These are phyloP conservation scores for Sinocyclocheilus anophthalmus DNA, from an alignment of 2,113 vertebrate species.

Conservation along the genomic window DNA sequence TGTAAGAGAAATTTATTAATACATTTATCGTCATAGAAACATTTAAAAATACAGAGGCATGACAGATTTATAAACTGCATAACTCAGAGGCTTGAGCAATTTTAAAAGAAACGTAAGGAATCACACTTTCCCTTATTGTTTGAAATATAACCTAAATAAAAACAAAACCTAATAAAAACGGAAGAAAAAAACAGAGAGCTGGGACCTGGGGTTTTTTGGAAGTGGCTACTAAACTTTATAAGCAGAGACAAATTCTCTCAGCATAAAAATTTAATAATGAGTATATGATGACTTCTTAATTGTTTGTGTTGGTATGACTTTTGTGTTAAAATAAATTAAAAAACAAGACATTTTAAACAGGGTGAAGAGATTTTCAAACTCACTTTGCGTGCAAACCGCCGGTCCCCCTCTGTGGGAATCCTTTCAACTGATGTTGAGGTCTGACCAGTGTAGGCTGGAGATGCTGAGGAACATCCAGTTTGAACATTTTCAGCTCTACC, in stretches of 20 bases:
- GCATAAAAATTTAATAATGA: too few relatives aligned
- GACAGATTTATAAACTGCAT: not conserved
- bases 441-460: not conserved
- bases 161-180: not conserved
- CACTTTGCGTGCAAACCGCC: constrained; percentile 86
- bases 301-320: too few relatives aligned
- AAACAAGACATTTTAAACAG: too few relatives aligned
- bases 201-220: too few relatives aligned
- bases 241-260: too few relatives aligned
- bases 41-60: not conserved
- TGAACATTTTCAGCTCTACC: constrained; percentile 22
- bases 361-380: not conserved
- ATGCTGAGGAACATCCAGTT: constrained; percentile 18
- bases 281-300: too few relatives aligned
- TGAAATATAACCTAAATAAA: not conserved
- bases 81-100: not conserved
- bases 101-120: not conserved
- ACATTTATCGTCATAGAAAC: not conserved
- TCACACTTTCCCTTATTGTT: not conserved
- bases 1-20: constrained; percentile 53
- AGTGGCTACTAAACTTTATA: not conserved
- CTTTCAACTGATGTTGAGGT: constrained; percentile 28
- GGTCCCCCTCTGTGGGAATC: constrained; percentile 74
- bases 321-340: too few relatives aligned
- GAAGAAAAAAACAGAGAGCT: too few relatives aligned